These are phyloP conservation scores for Bombus sylvicola DNA, from an alignment of 1,140 invertebrate species.

Conservation along the genomic window DNA sequence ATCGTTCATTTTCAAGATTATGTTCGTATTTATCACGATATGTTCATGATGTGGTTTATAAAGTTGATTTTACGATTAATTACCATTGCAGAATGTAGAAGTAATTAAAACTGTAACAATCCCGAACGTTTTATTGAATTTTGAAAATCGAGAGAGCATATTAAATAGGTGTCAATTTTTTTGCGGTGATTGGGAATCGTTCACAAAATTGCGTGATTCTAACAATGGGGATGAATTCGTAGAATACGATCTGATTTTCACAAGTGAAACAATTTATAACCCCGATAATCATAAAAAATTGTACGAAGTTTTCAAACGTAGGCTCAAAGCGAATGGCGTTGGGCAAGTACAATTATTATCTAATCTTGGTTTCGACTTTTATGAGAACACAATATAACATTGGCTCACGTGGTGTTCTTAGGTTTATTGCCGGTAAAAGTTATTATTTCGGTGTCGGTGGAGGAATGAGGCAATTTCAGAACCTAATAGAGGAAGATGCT, in stretches of 20 bases:
- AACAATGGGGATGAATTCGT: conserved; percentile 69
- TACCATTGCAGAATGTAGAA: conserved; percentile 88
- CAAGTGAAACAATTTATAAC: conserved; percentile 96
- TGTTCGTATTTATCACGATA: conserved; percentile 84
- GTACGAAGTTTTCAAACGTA: conserved; percentile 86
- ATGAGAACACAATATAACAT: conserved; percentile 28
- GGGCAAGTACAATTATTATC: conserved; percentile 78
- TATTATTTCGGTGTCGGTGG: conserved; percentile 97
- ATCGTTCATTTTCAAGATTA: conserved; percentile 95
- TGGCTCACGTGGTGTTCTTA: conserved; percentile 49
- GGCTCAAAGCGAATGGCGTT: conserved; percentile 86
- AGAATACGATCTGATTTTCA: conserved; percentile 92
- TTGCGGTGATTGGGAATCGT: conserved; percentile 91
- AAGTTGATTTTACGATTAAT: not conserved
- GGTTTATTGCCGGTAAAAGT: conserved; percentile 91
- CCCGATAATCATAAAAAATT: conserved; percentile 90
- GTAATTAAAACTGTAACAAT: conserved; percentile 89
- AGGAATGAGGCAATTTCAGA: conserved; percentile 88
- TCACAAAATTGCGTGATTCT: conserved; percentile 81
- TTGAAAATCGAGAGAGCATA: conserved; percentile 79
- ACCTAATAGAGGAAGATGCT: conserved; percentile 83
- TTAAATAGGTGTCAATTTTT: conserved; percentile 86
- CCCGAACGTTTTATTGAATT: conserved; percentile 90
- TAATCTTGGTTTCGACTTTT: conserved; percentile 25
- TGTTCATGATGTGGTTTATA: conserved; percentile 13